Evolutionary conservation across 2,888 invertebrate species (phyloP), one percentile per base, ranked within the genome.

Genomic region (Pollenia amentaria): DNA sequence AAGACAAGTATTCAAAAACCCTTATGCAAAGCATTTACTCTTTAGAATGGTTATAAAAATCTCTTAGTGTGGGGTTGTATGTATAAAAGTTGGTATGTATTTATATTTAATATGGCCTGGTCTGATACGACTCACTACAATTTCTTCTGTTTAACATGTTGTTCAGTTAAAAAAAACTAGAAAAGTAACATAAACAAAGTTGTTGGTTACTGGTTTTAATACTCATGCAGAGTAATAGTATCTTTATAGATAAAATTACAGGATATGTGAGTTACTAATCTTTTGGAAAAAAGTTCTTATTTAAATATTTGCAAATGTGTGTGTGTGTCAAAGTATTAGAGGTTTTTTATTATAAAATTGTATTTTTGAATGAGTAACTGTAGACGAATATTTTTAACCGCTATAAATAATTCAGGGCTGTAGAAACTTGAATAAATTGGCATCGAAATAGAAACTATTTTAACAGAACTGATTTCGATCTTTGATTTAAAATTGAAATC

Each of bases 301-400:
- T 57, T 78, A 60, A 69, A 57, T 57, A 48, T n/a, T n/a, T n/a
- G n/a, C n/a, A 14, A 51, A 70, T 40, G 21, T 40, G 11, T 69
- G 29, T 69, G 4, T 51, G 38, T 38, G 16, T 69, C 10, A 46
- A 10, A 21, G 21, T 21, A 2, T 21, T 21, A 2, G 21, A 1
- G 21, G 1, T 21, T 21, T 21, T 29, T 29, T 29, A 29, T 29
- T 29, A 0, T 29, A 3, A 29, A 29, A 29, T 29, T 29, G 29
- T 29, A 3, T n/a, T n/a, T n/a, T n/a, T n/a, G n/a, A n/a, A n/a
- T n/a, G n/a, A n/a, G n/a, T n/a, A n/a, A n/a, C n/a, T n/a, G n/a
- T n/a, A n/a, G n/a, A n/a, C n/a, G n/a, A n/a, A n/a, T n/a, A n/a
- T n/a, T n/a, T n/a, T 29, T 29, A 2, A 29, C 2, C 29, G 3